Evolutionary conservation across 2,113 vertebrate species (phyloP), one percentile per base, ranked within the genome.

Genomic region (Varanus komodoensis): DNA sequence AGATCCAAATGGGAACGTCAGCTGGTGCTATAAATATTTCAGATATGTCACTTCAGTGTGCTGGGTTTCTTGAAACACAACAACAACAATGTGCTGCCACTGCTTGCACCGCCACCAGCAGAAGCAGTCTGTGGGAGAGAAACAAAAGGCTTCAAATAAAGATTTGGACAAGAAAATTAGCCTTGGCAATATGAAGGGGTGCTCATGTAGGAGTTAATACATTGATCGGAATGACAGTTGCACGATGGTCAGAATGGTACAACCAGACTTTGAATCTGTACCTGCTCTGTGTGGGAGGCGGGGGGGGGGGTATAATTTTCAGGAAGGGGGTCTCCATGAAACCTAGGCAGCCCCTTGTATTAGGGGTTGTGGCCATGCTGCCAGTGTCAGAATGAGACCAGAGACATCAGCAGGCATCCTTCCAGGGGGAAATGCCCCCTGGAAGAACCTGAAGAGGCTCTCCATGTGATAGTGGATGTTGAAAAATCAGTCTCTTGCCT

Each of bases 1-100:
- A 29, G 89, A 85, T 79, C 23, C 73, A 89, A 85, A 81, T 44
- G 78, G 83, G 89, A 86, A 79, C 83, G 80, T 90, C 84, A 82
- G 75, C 77, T 81, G 77, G 52, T 34, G 17, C 89, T 82, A 90
- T 73, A 86, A 90, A 90, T 90, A 90, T 90, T 87, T 90, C 75
- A 90, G 84, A 44, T 50, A 57, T 82, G 84, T 86, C 77, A 57
- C 27, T 54, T 87, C 64, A 74, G n/a, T 23, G 74, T 54, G 61
- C 86, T 23, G 38, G 44, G 4, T 19, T 68, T 34, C 25, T 27
- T 64, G 0, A 78, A 81, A 88, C 68, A 50, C 69, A 50, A 79
- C 6, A 79, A 48, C n/a, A 75, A 67, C 17, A 38, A 44, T n/a
- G 32, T 11, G 0, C 19, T 2, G 1, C 4, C 21, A n/a, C 57